Base-by-base conservation (phyloP, 2,888 invertebrate species). In the Boloria selene region DNA sequence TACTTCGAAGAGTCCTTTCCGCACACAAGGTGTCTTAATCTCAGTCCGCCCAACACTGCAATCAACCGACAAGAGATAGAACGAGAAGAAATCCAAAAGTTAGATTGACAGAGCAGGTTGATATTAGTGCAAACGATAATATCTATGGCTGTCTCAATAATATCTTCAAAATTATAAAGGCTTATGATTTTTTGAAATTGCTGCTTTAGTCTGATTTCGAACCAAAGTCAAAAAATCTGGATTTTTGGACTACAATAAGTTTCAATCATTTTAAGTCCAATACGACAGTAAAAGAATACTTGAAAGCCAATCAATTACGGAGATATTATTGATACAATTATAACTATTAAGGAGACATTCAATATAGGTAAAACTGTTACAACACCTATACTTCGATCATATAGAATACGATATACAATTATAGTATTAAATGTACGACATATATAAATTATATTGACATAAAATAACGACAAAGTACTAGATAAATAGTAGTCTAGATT, bases 41-140 rank as follows among this genome's bases (percentile, higher is more conserved):
- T 49, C 10, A 10, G 31, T 14, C 38, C 14, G 14, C 31, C 59
- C 26, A 38, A 59, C 26, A 61, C 26, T 51, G 50, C 54, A 44
- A 45, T 49, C 16, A 51, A 16, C 50, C 42, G 56, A 51, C 56
- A 26, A 50, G 56, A 56, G 47, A 56, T 45, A 51, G 63, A 63
- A 69, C 69, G 16, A 68, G 65, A 45, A 70, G 70, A 70, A 68
- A 68, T 68, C 61, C 68, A 65, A 68, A 52, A 69, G 14, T 54
- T 63, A 61, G 63, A 60, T 50, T 49, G 45, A 65, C 51, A 53
- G 50, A 68, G 45, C 55, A 68, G 56, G 60, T 65, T 56, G 38
- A 68, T 53, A 59, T 54, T 69, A 22, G n/a, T 44, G 13, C 7
- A 56, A 44, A 55, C 26, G 26, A 26, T 14, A 52, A 6, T 50